A percentile compares a stretch with the other conserved stretches of the same genome.
Evolutionary conservation across 2,888 invertebrate species (phyloP).

Genomic region (Drosophila mayaguana): DNA sequence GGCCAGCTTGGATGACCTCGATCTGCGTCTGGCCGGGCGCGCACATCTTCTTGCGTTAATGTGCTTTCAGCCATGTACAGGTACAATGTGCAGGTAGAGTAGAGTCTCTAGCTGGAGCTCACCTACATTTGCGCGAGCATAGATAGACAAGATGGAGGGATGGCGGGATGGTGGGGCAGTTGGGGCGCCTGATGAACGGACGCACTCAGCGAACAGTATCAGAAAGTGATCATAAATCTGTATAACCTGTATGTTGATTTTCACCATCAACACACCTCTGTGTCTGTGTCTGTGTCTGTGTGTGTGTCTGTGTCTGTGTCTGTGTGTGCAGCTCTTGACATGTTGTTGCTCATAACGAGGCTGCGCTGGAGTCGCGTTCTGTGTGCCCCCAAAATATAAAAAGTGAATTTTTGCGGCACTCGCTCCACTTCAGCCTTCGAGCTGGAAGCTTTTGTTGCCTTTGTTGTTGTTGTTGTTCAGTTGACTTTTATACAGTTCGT

Average conservation of each 20-base stretch:
- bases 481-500: conserved; percentile 50
- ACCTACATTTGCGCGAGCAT: conserved; percentile 53
- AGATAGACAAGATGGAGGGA: conserved; percentile 1
- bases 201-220: conserved; percentile 59
- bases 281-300: neutral
- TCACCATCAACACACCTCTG: conserved; percentile 49
- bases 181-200: conserved; percentile 11
- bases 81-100: neutral
- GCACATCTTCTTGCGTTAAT: conserved; percentile 29
- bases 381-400: conserved; percentile 49
- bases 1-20: conserved; percentile 22
- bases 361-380: conserved; percentile 35
- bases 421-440: conserved; percentile 66
- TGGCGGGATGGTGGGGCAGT: neutral
- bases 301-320: neutral
- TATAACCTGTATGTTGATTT: conserved; percentile 73
- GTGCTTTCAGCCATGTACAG: conserved; percentile 25
- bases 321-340: conserved; percentile 29
- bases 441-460: conserved; percentile 37
- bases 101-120: conserved; percentile 25
- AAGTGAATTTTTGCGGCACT: conserved; percentile 64
- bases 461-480: conserved; percentile 11
- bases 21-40: conserved; percentile 16
- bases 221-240: conserved; percentile 76
- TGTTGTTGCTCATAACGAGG: conserved; percentile 13